Base-by-base conservation (phyloP, 2,797 vertebrate genomes). In the Psittacula derbiana region DNA sequence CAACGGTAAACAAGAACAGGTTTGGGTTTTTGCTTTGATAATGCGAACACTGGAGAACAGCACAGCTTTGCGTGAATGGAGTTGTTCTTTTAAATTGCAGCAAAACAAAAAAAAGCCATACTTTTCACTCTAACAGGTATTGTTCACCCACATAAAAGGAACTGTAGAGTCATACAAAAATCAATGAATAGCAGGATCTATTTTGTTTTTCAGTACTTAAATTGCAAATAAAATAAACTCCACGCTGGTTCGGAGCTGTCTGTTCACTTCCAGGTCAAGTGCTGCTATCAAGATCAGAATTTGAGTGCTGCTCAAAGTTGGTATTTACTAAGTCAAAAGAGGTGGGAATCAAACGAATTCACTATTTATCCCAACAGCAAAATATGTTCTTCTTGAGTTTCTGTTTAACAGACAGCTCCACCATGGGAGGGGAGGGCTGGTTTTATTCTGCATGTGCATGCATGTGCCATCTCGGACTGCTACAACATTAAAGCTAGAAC, bases 111-210 rank as follows among this genome's bases (percentile, higher is more conserved):
- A 96, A 96, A 97, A 98, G 95, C 93, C 97, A 94, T 97, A 95
- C 90, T 95, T 90, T 95, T 97, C 94, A 92, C 66, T 96, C 95
- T 70, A 90, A 70, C 80, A 89, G 80, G 85, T 93, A 96, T 80
- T 93, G 86, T 86, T 97, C 93, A 95, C 95, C 97, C 97, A 97
- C 95, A 94, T 96, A 76, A 97, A 98, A 97, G 90, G 95, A 95
- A 97, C 4, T 97, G 93, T 97, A 96, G 86, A 97, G 92, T 97
- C 94, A 95, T 95, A 98, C 76, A 96, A 94, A 97, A 97, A 98
- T 89, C 98, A 98, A 98, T 98, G 98, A 99, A 99, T 98, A 99
- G 99, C 99, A 99, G 99, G 99, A 99, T 99, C 99, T 99, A 99
- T 98, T 99, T 98, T 93, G 91, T 82, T 93, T 84, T 80, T 33